A percentile compares a stretch with the other conserved stretches of the same genome.
phyloP scores from a whole-genome alignment of 1,140 invertebrate species.

The Pseudomyrmex sp. region DNA sequence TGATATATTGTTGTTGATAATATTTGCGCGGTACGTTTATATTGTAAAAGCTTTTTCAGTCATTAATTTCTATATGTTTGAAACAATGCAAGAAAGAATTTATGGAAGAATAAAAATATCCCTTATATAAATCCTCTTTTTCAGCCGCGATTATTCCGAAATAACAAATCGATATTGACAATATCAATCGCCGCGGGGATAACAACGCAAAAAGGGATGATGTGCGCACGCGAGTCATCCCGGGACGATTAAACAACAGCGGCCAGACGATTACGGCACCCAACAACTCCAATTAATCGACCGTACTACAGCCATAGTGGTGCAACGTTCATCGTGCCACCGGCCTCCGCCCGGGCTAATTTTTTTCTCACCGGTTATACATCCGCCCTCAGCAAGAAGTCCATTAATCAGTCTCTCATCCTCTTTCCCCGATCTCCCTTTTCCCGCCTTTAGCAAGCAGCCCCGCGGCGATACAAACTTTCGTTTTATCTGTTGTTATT shows the following conservation, averaged over 20 bases:
- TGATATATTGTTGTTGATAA: too few relatives aligned
- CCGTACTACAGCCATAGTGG: conserved; percentile 29
- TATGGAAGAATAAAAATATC: conserved; percentile 6
- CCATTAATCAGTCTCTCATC: conserved; percentile 66
- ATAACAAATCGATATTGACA: conserved; percentile 28
- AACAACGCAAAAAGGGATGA: conserved; percentile 3
- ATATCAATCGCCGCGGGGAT: not conserved
- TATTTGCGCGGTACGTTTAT: not conserved
- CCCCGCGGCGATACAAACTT: conserved; percentile 42
- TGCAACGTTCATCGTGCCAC: conserved; percentile 50
- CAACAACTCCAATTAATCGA: conserved; percentile 73
- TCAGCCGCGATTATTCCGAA: not conserved
- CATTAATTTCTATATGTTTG: not conserved
- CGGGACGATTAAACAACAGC: conserved; percentile 67
- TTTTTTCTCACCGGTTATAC: conserved; percentile 60
- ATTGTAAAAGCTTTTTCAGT: not conserved
- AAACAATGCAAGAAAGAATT: not conserved
- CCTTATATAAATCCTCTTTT: not conserved
- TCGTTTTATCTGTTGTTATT: conserved; percentile 62
- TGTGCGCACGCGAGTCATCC: conserved; percentile 28
- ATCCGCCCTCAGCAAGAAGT: conserved; percentile 55
- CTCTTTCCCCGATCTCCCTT: not conserved
- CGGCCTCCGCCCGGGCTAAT: conserved; percentile 33
- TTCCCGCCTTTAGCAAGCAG: not conserved
- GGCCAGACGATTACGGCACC: conserved; percentile 46